A percentile compares a stretch with the other conserved stretches of the same genome.
These are phyloP conservation scores for Ceyx melanurus DNA, from an alignment of 2,113 vertebrate genomes.

Conservation along the genomic window DNA sequence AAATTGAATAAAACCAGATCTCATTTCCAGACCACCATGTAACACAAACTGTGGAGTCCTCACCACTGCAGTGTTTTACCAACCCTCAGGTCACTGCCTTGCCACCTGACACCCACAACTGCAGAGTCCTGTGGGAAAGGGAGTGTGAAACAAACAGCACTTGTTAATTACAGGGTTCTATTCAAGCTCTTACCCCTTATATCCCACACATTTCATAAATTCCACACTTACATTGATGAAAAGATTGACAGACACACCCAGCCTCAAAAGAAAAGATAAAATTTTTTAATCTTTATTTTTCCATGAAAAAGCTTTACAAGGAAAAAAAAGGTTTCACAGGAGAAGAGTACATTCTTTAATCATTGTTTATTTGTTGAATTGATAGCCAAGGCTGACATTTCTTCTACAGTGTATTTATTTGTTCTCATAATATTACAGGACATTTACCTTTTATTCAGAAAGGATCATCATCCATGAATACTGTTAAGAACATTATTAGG, in stretches of 20 bases:
- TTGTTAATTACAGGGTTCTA: not conserved
- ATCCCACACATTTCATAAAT: not conserved
- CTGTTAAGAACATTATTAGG: not conserved
- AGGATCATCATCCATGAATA: slow-evolving; percentile 24
- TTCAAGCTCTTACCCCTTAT: not conserved
- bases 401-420: slow-evolving; percentile 28
- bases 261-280: not conserved
- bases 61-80: not conserved
- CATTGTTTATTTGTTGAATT: slow-evolving; percentile 26
- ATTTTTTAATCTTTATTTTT: slow-evolving; percentile 40
- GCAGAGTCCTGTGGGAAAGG: not conserved
- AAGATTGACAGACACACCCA: not conserved
- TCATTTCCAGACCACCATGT: not conserved
- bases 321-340: slow-evolving; percentile 6
- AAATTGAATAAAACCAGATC: not conserved
- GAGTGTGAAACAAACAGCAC: not conserved
- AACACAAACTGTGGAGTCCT: not conserved
- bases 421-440: slow-evolving; percentile 18
- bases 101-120: not conserved
- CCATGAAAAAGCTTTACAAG: slow-evolving; percentile 43
- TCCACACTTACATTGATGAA: not conserved
- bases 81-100: not conserved
- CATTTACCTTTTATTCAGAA: slow-evolving; percentile 41
- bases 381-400: not conserved
- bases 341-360: slow-evolving; percentile 43